Conservation (phyloP, 2,113 vertebrate genomes). For the Alligator mississippiensis region DNA sequence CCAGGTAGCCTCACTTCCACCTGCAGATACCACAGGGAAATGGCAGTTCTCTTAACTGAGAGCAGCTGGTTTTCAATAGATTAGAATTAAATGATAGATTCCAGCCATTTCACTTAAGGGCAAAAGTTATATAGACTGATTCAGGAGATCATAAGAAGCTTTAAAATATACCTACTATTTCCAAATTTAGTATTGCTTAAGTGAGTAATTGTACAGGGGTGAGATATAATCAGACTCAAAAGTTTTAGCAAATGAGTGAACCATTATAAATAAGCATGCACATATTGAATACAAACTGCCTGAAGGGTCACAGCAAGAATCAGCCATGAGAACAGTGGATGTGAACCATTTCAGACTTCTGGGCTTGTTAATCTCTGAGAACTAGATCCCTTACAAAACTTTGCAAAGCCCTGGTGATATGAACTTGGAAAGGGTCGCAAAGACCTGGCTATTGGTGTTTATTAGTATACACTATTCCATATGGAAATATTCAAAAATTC, state of each 20-base stretch:
- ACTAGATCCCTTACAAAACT: not conserved
- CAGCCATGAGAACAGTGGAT: fast-evolving
- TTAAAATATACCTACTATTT: not conserved
- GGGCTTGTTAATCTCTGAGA: not conserved
- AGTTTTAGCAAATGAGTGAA: not conserved
- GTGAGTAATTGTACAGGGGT: not conserved
- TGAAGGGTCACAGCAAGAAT: not conserved
- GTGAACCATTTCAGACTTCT: not conserved
- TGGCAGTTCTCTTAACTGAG: not conserved
- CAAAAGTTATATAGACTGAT: not conserved
- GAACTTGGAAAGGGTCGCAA: fast-evolving
- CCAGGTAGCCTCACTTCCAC: not conserved
- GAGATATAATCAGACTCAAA: not conserved
- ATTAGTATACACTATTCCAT: not conserved
- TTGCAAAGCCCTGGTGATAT: not conserved
- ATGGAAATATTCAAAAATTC: not conserved
- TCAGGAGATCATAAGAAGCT: not conserved
- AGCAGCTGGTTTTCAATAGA: fast-evolving
- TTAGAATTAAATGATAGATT: fast-evolving
- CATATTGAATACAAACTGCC: not conserved
- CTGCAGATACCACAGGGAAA: not conserved
- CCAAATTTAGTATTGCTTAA: not conserved
- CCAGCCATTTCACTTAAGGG: not conserved
- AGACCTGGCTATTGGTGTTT: not conserved
- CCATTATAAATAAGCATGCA: not conserved